phyloP scores from a whole-genome alignment of 2,113 vertebrate species.

The Osmerus eperlanus region DNA sequence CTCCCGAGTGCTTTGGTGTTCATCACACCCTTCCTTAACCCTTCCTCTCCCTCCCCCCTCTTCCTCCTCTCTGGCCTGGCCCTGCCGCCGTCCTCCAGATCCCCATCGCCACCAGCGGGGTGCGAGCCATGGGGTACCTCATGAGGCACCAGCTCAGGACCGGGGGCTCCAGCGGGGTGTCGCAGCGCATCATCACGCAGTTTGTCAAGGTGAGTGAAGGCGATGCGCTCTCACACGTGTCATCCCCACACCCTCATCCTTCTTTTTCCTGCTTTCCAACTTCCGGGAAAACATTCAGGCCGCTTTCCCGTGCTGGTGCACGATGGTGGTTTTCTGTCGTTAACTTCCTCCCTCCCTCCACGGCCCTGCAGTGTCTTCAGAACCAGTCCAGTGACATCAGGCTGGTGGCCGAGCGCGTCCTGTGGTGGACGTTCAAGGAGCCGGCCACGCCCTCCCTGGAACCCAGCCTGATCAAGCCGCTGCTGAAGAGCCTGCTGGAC shows the following conservation, averaged over 20 bases:
- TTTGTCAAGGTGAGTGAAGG: slow-evolving; percentile 84
- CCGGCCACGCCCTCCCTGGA: slow-evolving; percentile 78
- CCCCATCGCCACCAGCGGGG: slow-evolving; percentile 90
- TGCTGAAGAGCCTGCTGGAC: slow-evolving; percentile 93
- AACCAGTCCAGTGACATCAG: slow-evolving; percentile 96
- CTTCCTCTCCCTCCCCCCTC: neutral
- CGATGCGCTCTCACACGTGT: neutral
- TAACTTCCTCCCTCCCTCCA: slow-evolving; percentile 2
- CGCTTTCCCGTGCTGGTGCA: neutral
- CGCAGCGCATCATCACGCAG: slow-evolving; percentile 82
- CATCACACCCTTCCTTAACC: neutral
- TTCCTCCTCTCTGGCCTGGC: neutral
- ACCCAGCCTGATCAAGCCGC: slow-evolving; percentile 80
- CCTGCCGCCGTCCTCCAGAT: slow-evolving; percentile 71
- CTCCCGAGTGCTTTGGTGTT: too few species aligned
- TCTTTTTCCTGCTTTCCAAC: slow-evolving; percentile 4
- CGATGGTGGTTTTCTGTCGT: neutral
- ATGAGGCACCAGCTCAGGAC: slow-evolving; percentile 85
- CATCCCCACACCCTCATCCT: neutral
- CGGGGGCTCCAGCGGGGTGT: slow-evolving; percentile 64
- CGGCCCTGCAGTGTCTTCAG: slow-evolving; percentile 84
- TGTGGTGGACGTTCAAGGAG: slow-evolving; percentile 95
- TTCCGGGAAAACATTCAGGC: neutral
- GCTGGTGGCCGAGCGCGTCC: slow-evolving; percentile 89
- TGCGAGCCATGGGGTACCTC: slow-evolving; percentile 91